Evolutionary conservation across 37 sponge, comb jelly and placozoan species (phyloP), one percentile per base, ranked within the genome.

Genomic region (Chondrilla cf. caribensis): DNA sequence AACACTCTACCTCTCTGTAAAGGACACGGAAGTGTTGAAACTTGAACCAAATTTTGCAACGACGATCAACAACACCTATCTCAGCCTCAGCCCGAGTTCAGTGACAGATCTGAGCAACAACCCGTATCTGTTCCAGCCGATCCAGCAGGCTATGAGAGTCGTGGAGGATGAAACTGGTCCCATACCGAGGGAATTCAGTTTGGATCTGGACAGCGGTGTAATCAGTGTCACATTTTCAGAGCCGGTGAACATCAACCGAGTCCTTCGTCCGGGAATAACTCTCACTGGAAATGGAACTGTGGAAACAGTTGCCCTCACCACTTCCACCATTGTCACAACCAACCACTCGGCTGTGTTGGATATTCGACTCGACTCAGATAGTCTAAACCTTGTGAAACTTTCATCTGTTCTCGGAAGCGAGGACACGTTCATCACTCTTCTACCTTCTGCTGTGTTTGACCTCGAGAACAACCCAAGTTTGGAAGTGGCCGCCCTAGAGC

Each of bases 191-290:
- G 59, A 25, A 32, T 96, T 84, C 59, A 75, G 54, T 58, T 54
- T 96, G n/a, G 87, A 93, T 65, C 24, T 92, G 28, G 64, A 90
- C 77, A 89, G 54, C 19, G 89, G 89, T 8, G 75, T 60, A 11
- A 66, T 96, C n/a, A 82, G 60, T 15, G 24, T 93, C 39, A 84
- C 83, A 57, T 96, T 96, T 70, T 83, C 86, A 55, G 97, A 96
- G 47, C 89, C 93, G 18, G 66, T 93, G 4, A 38, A 54, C 29
- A 60, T 85, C 11, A 22, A 58, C 19, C 18, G 77, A 1, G 26
- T 94, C 5, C 40, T 60, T 28, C 44, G 87, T 7, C 57, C 64
- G 17, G 84, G 86, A 11, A 38, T 94, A 22, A 79, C 83, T 17
- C 65, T 94, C 32, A 43, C 62, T 47, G 73, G 28, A 2, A 38